Base-by-base conservation (phyloP, 2,797 vertebrate species). In the Parotocinclus haroldoi region DNA sequence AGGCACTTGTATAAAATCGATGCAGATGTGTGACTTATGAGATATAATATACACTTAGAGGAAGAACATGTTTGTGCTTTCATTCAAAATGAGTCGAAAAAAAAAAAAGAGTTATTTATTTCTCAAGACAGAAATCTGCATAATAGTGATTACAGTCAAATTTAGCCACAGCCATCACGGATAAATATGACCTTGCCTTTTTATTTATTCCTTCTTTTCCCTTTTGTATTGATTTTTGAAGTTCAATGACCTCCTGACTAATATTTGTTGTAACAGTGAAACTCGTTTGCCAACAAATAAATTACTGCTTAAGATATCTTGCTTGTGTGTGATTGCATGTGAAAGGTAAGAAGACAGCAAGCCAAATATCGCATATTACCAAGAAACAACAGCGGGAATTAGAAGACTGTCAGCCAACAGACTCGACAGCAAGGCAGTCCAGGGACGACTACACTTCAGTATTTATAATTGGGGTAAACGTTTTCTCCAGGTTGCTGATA, bases 181-280 rank as follows among this genome's bases (percentile, higher is more conserved):
- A 68, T 42, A 42, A 72, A 88, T 3, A 18, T 80, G 71, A 78
- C 77, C 72, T 78, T 81, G 72, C 54, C 72, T 86, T 27, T 89
- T 92, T 94, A 93, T 93, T 93, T 92, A 91, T 96, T 92, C 87
- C 84, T n/a, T 93, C 92, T 67, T 19, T 91, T 89, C 84, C 83
- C 91, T 92, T 93, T 94, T 95, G 88, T 94, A 93, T 37, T 42
- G 87, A 87, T 93, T 91, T 90, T 85, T 88, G 80, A 91, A 68
- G 53, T 87, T 91, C 86, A 92, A 92, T 92, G 91, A 92, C 91
- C 91, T 92, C 92, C 92, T 93, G 90, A 94, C 91, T 93, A 93
- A 94, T 95, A 94, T 93, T 93, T 95, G 93, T 95, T 98, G 93
- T 96, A 93, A 94, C 91, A 92, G 94, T 96, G 92, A 92, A 93